Conservation (phyloP, 2,888 invertebrate genomes). For the Petrolisthes manimaculis region DNA sequence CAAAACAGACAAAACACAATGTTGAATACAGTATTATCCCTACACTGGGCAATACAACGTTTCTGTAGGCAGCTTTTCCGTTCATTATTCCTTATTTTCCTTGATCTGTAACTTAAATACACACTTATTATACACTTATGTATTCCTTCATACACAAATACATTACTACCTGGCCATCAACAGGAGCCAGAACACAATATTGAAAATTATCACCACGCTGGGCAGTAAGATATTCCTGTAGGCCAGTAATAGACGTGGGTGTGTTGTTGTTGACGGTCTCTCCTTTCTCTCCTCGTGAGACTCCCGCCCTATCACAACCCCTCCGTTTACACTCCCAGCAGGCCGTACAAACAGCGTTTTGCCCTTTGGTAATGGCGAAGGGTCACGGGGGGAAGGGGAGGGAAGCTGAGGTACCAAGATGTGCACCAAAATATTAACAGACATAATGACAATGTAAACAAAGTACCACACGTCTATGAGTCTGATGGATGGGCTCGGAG, state of each 20-base stretch:
- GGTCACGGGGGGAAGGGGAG: not conserved
- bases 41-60: too few species aligned
- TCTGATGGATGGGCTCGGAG: not conserved
- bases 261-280: too few species aligned
- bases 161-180: not conserved
- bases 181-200: not conserved
- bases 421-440: not conserved
- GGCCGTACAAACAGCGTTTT: not conserved
- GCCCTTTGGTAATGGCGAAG: not conserved
- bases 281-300: not conserved
- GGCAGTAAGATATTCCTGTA: not conserved
- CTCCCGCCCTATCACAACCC: not conserved
- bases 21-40: too few species aligned
- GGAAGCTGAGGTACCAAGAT: not conserved
- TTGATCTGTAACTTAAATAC: too few species aligned
- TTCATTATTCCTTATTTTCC: too few species aligned
- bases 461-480: not conserved
- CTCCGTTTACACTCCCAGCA: not conserved
- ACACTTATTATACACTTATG: too few species aligned
- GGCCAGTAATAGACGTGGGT: not conserved
- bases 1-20: too few species aligned
- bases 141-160: not conserved
- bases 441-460: not conserved
- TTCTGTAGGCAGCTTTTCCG: too few species aligned
- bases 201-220: not conserved